Conservation (phyloP, 2,888 invertebrate genomes). For the Dorcus parallelipipedus region DNA sequence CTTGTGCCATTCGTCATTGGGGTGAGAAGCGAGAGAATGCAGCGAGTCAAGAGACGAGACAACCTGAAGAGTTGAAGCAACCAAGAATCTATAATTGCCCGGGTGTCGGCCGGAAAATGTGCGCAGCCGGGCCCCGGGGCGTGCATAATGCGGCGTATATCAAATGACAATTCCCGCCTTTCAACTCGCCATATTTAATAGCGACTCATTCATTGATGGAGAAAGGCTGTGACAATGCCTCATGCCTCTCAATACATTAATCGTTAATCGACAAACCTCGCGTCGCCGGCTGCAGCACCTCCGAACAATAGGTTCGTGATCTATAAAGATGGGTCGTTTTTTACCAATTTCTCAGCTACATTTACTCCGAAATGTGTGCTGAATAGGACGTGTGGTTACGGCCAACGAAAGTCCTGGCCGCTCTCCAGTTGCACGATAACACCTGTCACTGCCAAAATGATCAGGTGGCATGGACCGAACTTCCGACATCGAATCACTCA, state of each 20-base stretch:
- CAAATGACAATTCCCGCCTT: slow-evolving; percentile 44
- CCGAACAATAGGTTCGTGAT: slow-evolving; percentile 45
- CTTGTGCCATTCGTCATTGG: slow-evolving; percentile 13
- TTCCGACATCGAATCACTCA: slow-evolving; percentile 14
- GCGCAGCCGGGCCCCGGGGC: slow-evolving; percentile 30
- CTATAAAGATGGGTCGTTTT: slow-evolving; percentile 51
- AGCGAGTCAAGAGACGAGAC: not conserved
- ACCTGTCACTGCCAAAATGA: slow-evolving; percentile 23
- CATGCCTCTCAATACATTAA: slow-evolving; percentile 45
- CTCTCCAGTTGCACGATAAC: slow-evolving; percentile 33
- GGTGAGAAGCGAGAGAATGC: not conserved
- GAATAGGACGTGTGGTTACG: slow-evolving; percentile 36
- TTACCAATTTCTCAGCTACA: slow-evolving; percentile 53
- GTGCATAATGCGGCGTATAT: slow-evolving; percentile 46
- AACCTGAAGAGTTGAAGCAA: slow-evolving; percentile 13
- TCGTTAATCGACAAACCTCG: slow-evolving; percentile 45
- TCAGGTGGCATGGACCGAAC: slow-evolving; percentile 9
- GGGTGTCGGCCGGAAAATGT: slow-evolving; percentile 31
- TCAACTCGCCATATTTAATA: slow-evolving; percentile 45
- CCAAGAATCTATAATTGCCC: slow-evolving; percentile 33
- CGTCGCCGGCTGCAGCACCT: slow-evolving; percentile 37
- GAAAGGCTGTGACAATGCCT: slow-evolving; percentile 36
- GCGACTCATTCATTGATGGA: slow-evolving; percentile 41
- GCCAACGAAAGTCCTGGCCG: slow-evolving; percentile 27
- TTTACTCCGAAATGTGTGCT: slow-evolving; percentile 49